A percentile compares a stretch with the other conserved stretches of the same genome.
These are phyloP conservation scores for Cheilosia vulpina DNA, from an alignment of 2,888 invertebrate species.

Conservation along the genomic window DNA sequence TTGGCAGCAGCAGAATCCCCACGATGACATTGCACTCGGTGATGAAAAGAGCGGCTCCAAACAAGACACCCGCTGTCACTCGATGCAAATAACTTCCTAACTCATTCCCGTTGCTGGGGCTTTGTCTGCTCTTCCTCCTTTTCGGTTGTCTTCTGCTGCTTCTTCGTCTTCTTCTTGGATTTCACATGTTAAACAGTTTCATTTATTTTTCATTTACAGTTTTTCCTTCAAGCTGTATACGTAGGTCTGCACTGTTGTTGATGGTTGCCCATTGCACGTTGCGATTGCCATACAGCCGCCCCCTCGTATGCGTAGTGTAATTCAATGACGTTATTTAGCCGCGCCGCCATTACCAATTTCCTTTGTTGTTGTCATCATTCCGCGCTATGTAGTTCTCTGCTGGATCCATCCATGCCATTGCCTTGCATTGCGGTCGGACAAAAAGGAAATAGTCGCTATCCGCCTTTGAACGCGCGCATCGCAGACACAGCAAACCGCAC, in stretches of 20 bases:
- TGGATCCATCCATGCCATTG: not conserved
- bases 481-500: slow-evolving; percentile 62
- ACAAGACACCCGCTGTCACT: slow-evolving; percentile 71
- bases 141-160: slow-evolving; percentile 6
- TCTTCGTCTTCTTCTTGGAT: slow-evolving; percentile 28
- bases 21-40: slow-evolving; percentile 69
- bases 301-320: slow-evolving; percentile 60
- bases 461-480: slow-evolving; percentile 58
- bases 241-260: slow-evolving; percentile 1
- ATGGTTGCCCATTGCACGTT: slow-evolving; percentile 20
- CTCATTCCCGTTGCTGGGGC: slow-evolving; percentile 47
- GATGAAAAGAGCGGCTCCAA: slow-evolving; percentile 69
- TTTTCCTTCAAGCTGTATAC: slow-evolving; percentile 43
- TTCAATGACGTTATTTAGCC: slow-evolving; percentile 72
- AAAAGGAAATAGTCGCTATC: slow-evolving; percentile 65
- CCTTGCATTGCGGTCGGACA: slow-evolving; percentile 34
- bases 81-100: slow-evolving; percentile 70
- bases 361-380: slow-evolving; percentile 63
- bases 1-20: slow-evolving; percentile 50
- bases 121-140: slow-evolving; percentile 20
- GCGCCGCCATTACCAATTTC: slow-evolving; percentile 65
- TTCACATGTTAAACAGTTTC: slow-evolving; percentile 66
- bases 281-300: slow-evolving; percentile 33
- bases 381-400: not conserved
- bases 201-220: slow-evolving; percentile 71